phyloP scores from a whole-genome alignment of 2,113 vertebrate genomes.

The Clarias magur region DNA sequence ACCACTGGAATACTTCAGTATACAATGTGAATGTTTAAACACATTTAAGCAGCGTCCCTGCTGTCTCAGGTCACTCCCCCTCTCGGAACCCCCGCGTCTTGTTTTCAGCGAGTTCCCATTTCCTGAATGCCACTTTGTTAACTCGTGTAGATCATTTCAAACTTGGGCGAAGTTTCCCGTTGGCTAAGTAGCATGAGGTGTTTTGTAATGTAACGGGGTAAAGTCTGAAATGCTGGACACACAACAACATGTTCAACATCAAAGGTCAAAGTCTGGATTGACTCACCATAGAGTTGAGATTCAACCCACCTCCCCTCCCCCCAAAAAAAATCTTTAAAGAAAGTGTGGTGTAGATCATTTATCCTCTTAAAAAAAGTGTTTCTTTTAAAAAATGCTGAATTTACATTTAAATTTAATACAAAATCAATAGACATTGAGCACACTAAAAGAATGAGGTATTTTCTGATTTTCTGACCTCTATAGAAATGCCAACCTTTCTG shows the following conservation, averaged over 20 bases:
- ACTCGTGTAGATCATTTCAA: not conserved
- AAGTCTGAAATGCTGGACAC: slow-evolving; percentile 9
- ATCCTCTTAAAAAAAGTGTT: not conserved
- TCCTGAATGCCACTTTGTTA: not conserved
- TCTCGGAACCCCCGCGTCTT: not conserved
- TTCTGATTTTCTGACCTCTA: not conserved
- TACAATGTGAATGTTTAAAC: not conserved
- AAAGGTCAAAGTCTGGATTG: slow-evolving; percentile 22
- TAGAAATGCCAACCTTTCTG: not conserved
- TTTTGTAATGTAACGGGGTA: slow-evolving; percentile 14
- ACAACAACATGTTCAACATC: not conserved
- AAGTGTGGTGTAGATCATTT: not conserved
- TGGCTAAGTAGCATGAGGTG: not conserved
- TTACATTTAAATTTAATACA: not conserved
- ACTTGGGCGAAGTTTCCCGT: not conserved
- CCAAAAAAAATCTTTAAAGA: not conserved
- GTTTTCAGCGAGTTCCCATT: not conserved
- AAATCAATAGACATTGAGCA: not conserved
- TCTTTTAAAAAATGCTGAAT: too few relatives aligned
- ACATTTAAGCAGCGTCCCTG: not conserved
- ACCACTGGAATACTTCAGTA: not conserved
- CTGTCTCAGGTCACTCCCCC: not conserved
- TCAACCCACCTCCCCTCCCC: too few relatives aligned
- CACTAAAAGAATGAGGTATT: not conserved
- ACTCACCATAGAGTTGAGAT: not conserved